Evolutionary conservation across 1,140 invertebrate species (phyloP), one percentile per base, ranked within the genome.

Genomic region (Cotesia vestalis): DNA sequence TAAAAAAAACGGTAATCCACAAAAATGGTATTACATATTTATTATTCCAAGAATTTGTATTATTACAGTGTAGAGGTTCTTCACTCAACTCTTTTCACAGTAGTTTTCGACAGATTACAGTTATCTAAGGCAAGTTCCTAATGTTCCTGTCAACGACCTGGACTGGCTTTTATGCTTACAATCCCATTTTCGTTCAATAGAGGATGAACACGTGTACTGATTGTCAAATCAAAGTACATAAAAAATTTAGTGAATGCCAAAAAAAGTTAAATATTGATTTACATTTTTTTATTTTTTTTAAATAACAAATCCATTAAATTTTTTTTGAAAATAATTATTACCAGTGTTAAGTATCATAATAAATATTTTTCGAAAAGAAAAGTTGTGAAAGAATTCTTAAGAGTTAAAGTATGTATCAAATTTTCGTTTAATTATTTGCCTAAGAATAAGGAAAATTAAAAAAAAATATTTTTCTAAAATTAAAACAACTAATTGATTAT

Each of bases 81-180:
- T 66, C 35, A 66, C 11, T 46, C 11, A 9, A 46, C 63, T 46
- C 63, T 14, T 66, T 17, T 51, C 51, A 52, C 76, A 73, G 77
- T 77, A 78, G 77, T 82, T 79, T 81, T 79, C 76, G 81, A 78
- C 76, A 78, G 81, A 83, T 85, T 85, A 84, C 83, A 81, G 84
- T 85, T 85, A 85, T 85, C 83, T 82, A 79, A 77, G 74, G 62
- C 40, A 55, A 38, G 53, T n/a, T 53, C 62, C 38, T 74, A 77
- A 69, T 67, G 67, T 74, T 55, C 73, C 76, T 82, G 84, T 83
- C 83, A 84, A 84, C 78, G 82, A 84, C 83, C 83, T 40, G 6
- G 11, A 2, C 5, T 46, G 40, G 11, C 40, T 46, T 46, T 46
- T 63, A 12, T 66, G 38, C 53, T 57, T 35, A 53, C 53, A 20